These are phyloP conservation scores for Brenthis hecate DNA, from an alignment of 2,888 invertebrate genomes.

Conservation along the genomic window DNA sequence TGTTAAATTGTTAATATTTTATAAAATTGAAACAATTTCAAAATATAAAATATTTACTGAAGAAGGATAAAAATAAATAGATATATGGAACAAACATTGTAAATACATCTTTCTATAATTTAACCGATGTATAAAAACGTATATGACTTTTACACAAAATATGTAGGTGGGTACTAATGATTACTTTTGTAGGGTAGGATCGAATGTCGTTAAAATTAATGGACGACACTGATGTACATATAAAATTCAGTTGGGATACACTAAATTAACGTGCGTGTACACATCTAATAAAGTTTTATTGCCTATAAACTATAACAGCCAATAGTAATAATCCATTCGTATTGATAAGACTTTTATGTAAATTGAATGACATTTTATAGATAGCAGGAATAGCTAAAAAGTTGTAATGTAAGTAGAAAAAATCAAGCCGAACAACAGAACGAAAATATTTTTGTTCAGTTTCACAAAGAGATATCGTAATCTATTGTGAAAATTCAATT, in stretches of 20 bases:
- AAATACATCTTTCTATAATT: neutral
- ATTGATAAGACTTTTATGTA: constrained; percentile 5
- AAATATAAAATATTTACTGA: too few relatives aligned
- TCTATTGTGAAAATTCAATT: constrained; percentile 13
- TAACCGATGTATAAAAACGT: neutral
- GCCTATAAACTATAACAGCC: neutral
- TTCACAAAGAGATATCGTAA: neutral
- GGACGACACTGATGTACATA: constrained; percentile 5
- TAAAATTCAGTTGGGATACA: constrained; percentile 5
- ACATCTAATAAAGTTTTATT: constrained; percentile 16
- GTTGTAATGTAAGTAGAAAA: neutral
- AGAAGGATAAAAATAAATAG: too few relatives aligned
- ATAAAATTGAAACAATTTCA: too few relatives aligned
- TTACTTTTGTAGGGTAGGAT: neutral
- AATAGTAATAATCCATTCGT: neutral
- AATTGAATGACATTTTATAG: neutral
- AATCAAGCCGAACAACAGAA: neutral
- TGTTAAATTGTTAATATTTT: too few relatives aligned
- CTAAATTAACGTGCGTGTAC: constrained; percentile 15
- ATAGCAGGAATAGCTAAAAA: too few relatives aligned
- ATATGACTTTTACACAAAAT: too few relatives aligned
- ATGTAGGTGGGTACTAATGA: too few relatives aligned
- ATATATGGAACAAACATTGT: too few relatives aligned
- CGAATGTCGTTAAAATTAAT: constrained; percentile 10
- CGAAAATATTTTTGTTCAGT: neutral